phyloP scores from a whole-genome alignment of 2,888 invertebrate species.

The Hanleya hanleyi region DNA sequence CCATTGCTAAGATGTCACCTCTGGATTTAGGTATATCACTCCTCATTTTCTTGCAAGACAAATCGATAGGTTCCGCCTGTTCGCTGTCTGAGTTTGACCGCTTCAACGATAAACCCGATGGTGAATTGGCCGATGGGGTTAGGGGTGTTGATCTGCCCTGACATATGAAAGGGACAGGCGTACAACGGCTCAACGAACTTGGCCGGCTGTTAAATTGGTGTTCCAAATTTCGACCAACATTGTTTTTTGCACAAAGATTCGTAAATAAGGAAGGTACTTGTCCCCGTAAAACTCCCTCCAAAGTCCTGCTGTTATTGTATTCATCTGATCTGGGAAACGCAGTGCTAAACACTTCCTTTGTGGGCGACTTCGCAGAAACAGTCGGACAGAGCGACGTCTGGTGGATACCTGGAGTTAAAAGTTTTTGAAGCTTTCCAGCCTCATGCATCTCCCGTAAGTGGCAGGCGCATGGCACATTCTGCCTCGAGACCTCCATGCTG shows the following conservation, averaged over 20 bases:
- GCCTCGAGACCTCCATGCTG: background rate
- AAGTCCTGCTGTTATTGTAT: background rate
- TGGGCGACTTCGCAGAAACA: background rate
- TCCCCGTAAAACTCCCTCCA: background rate
- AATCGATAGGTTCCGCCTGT: conserved; percentile 64
- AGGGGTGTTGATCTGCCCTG: too few species aligned
- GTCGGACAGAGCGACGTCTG: background rate
- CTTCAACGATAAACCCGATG: too few species aligned
- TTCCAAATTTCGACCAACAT: too few species aligned
- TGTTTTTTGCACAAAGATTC: background rate
- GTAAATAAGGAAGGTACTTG: background rate
- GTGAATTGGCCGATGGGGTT: too few species aligned
- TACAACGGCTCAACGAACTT: too few species aligned
- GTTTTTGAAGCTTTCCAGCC: background rate
- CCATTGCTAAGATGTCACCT: conserved; percentile 6
- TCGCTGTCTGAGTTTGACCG: conserved; percentile 11
- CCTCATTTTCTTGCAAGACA: conserved; percentile 50
- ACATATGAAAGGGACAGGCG: too few species aligned
- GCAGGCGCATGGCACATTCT: background rate
- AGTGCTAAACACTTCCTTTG: background rate
- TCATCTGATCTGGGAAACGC: background rate
- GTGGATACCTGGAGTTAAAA: background rate
- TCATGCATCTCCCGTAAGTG: background rate
- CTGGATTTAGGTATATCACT: background rate
- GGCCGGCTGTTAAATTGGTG: too few species aligned